Percentiles rank a stretch among this genome's conserved stretches.
phyloP scores from a whole-genome alignment of 1,140 invertebrate genomes.

The Drosophila rhopaloa region DNA sequence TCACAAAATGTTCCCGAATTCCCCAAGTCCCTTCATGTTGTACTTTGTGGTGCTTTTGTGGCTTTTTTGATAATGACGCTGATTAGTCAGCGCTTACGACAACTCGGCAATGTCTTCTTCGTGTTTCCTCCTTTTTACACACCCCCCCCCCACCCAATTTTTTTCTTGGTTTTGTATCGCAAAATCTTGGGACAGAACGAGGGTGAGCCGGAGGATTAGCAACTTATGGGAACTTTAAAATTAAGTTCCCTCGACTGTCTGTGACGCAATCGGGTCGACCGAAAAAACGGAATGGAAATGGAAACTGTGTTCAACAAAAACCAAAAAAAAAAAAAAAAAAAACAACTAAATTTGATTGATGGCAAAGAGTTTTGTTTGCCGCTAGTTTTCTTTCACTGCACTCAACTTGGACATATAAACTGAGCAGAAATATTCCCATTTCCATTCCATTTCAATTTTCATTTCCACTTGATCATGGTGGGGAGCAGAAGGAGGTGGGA shows the following conservation, averaged over 20 bases:
- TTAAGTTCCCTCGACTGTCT: slow-evolving; percentile 28
- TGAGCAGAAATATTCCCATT: slow-evolving; percentile 23
- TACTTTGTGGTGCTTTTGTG: slow-evolving; percentile 55
- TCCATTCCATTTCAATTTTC: slow-evolving; percentile 33
- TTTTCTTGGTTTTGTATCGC: slow-evolving; percentile 17
- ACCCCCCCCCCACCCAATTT: neutral
- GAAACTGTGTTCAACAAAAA: slow-evolving; percentile 25
- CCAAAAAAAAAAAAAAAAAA: neutral
- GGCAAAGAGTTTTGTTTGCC: slow-evolving; percentile 28
- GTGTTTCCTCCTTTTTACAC: neutral
- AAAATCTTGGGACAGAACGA: slow-evolving; percentile 4
- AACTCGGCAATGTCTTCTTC: slow-evolving; percentile 47
- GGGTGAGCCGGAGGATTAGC: slow-evolving; percentile 3
- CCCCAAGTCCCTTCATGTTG: slow-evolving; percentile 4
- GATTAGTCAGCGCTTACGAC: slow-evolving; percentile 79
- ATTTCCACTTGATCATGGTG: neutral
- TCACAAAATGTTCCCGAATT: slow-evolving; percentile 45
- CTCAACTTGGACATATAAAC: slow-evolving; percentile 37
- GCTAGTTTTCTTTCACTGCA: slow-evolving; percentile 27
- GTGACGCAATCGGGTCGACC: slow-evolving; percentile 34
- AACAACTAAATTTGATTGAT: slow-evolving; percentile 43
- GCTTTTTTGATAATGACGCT: slow-evolving; percentile 77
- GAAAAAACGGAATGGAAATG: slow-evolving; percentile 5
- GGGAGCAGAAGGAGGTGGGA: no score
- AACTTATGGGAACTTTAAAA: slow-evolving; percentile 34